These are phyloP conservation scores for Cyclura pinguis DNA, from an alignment of 2,797 vertebrate species.

Conservation along the genomic window DNA sequence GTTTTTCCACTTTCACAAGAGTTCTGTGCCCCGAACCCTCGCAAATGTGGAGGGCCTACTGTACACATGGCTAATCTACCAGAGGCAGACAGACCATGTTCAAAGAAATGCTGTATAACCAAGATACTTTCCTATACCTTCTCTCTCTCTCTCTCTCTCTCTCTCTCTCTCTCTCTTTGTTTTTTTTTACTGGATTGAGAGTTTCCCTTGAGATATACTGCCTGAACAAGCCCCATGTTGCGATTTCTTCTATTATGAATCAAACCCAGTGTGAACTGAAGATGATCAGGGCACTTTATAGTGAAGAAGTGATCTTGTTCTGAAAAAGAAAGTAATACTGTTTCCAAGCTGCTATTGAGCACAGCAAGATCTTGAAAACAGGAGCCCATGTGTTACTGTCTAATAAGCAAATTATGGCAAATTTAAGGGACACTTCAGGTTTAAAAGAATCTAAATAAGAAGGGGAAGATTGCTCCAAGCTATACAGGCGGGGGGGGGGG, in stretches of 20 bases:
- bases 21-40: too few species aligned
- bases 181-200: not conserved
- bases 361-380: constrained; percentile 3
- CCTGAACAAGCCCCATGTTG: not conserved
- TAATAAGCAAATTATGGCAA: constrained; percentile 21
- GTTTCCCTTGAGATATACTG: not conserved
- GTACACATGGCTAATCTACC: not conserved
- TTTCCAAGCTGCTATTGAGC: constrained; percentile 32
- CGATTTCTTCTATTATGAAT: not conserved
- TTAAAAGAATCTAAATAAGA: constrained; percentile 9
- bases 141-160: too few species aligned
- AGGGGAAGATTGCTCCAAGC: not conserved
- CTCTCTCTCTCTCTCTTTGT: too few species aligned
- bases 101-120: not conserved
- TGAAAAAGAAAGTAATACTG: constrained; percentile 3
- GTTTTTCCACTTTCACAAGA: too few species aligned
- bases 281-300: constrained; percentile 16
- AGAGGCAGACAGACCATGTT: not conserved
- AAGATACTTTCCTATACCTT: not conserved
- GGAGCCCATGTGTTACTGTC: not conserved
- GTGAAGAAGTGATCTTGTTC: not conserved
- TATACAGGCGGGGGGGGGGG: not conserved
- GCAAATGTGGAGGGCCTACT: too few species aligned
- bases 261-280: constrained; percentile 9
- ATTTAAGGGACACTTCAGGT: not conserved